Evolutionary conservation across 2,888 invertebrate species (phyloP).

Genomic region (Buathra laborator): DNA sequence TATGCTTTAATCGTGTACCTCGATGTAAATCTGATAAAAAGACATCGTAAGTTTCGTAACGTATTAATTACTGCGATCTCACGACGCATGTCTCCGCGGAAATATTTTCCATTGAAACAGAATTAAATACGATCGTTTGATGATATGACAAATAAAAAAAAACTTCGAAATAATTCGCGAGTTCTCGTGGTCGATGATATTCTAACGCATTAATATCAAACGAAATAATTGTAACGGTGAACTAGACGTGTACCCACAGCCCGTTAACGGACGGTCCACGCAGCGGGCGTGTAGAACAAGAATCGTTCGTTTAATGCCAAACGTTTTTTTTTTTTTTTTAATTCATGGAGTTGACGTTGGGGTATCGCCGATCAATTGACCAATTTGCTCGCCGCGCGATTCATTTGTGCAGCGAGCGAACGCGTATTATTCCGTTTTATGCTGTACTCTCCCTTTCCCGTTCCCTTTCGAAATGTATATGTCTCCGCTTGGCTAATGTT

Average conservation of each 20-base stretch:
- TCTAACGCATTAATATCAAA: too few relatives aligned
- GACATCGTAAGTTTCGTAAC: too few relatives aligned
- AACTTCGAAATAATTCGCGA: too few relatives aligned
- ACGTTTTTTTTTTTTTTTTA: slow-evolving; percentile 26
- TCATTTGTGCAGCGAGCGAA: background rate
- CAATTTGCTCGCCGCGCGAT: slow-evolving; percentile 42
- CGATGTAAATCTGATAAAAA: too few relatives aligned
- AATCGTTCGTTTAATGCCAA: slow-evolving; percentile 12
- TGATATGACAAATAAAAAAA: too few relatives aligned
- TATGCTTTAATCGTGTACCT: background rate
- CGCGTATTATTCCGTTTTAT: slow-evolving; percentile 35
- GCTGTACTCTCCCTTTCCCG: slow-evolving; percentile 19
- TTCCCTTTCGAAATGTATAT: background rate
- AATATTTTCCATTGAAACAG: too few relatives aligned
- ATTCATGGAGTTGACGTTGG: slow-evolving; percentile 25
- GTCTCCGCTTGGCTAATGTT: background rate
- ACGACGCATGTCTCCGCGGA: too few relatives aligned
- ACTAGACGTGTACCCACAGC: background rate
- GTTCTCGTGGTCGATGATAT: too few relatives aligned
- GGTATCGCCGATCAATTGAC: slow-evolving; percentile 44
- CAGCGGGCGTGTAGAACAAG: slow-evolving; percentile 16
- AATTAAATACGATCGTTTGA: too few relatives aligned
- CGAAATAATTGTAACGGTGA: background rate
- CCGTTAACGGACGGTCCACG: background rate
- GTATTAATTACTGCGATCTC: too few relatives aligned